A percentile compares a stretch with the other conserved stretches of the same genome.
These are phyloP conservation scores for Bombus pascuorum DNA, from an alignment of 1,140 invertebrate genomes.

Conservation along the genomic window DNA sequence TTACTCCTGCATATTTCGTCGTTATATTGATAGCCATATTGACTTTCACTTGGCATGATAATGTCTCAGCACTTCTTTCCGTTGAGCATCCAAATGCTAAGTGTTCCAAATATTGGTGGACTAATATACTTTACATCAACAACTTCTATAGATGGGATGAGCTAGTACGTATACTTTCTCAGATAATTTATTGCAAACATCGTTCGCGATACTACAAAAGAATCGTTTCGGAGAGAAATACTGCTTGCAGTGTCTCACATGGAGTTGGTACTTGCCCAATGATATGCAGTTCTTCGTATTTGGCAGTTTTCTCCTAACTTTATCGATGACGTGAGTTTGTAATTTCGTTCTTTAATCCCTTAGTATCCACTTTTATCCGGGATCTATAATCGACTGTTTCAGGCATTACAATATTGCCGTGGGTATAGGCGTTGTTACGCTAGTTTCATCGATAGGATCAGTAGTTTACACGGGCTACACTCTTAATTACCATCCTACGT, in stretches of 20 bases:
- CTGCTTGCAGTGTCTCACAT: constrained; percentile 84
- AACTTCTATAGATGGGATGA: constrained; percentile 83
- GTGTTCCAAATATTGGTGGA: constrained; percentile 86
- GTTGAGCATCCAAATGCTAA: constrained; percentile 80
- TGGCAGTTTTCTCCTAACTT: constrained; percentile 78
- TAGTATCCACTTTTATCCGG: fast-evolving
- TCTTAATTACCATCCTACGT: constrained; percentile 79
- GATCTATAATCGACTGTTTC: constrained; percentile 34
- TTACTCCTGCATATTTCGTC: constrained; percentile 82
- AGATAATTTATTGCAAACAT: background rate
- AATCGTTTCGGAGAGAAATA: background rate
- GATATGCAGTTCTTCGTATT: too few species aligned
- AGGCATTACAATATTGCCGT: constrained; percentile 75
- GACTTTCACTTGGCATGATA: constrained; percentile 79
- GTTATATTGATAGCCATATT: constrained; percentile 82
- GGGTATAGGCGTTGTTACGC: constrained; percentile 59
- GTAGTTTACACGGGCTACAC: constrained; percentile 77
- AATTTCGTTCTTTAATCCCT: too few species aligned
- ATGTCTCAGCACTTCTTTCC: constrained; percentile 81
- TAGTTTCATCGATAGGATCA: constrained; percentile 72
- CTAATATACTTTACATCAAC: constrained; percentile 86
- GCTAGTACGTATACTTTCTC: constrained; percentile 74
- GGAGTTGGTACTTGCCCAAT: too few species aligned
- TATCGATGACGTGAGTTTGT: constrained; percentile 83
- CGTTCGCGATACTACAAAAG: too few species aligned